A percentile compares a stretch with the other conserved stretches of the same genome.
These are phyloP conservation scores for Gobio gobio DNA, from an alignment of 2,113 vertebrate species.

Conservation along the genomic window DNA sequence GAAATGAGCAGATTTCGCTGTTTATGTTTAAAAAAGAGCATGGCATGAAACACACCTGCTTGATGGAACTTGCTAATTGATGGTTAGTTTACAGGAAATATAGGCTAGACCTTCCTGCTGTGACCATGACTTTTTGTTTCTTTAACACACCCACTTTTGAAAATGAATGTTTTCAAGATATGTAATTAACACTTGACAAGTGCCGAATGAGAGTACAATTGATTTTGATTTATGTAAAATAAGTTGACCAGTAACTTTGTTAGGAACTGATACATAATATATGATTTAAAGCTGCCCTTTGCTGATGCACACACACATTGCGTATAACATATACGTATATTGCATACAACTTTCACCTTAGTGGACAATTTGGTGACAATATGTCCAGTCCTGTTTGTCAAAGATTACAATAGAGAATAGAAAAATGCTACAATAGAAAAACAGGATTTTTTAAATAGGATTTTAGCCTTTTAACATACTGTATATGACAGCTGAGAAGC, in stretches of 20 bases:
- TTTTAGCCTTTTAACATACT: background rate
- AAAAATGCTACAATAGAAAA: too few relatives aligned
- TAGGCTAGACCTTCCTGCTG: background rate
- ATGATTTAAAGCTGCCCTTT: background rate
- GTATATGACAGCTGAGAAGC: too few relatives aligned
- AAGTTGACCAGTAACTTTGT: background rate
- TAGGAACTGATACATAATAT: background rate
- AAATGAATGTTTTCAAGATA: background rate
- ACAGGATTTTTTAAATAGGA: background rate
- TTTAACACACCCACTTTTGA: background rate
- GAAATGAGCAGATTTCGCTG: background rate
- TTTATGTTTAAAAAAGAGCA: background rate
- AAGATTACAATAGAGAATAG: background rate
- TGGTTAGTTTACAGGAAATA: constrained; percentile 14
- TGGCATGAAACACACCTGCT: constrained; percentile 48
- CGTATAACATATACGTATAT: too few relatives aligned
- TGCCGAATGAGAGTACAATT: background rate
- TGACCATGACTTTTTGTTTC: background rate
- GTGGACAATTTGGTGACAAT: background rate
- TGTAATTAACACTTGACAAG: background rate
- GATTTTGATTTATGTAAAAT: background rate
- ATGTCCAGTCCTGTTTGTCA: background rate
- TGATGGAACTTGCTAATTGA: constrained; percentile 50
- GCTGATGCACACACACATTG: background rate
- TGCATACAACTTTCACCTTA: background rate